Evolutionary conservation across 1,140 invertebrate species (phyloP), one percentile per base, ranked within the genome.

Genomic region (Cydia splendana): DNA sequence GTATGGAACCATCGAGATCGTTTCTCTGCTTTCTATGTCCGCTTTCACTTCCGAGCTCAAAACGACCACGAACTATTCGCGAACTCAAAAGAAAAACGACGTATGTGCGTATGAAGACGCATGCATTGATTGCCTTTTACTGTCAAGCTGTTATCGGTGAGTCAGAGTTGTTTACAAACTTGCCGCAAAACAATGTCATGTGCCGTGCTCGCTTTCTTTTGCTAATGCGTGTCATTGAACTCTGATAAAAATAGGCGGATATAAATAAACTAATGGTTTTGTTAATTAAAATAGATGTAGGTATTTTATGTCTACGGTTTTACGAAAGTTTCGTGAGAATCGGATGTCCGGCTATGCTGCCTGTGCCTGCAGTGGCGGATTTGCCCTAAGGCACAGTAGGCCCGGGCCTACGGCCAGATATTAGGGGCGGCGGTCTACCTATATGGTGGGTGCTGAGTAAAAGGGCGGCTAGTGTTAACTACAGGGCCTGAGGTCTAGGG

Each of bases 211-310:
- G 65, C 65, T 69, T 71, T 71, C 34, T 42, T 71, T 71, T 18
- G 34, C 67, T 71, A 71, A 38, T 71, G 67, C 67, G 67, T 42
- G 67, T 71, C 67, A 71, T 71, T 71, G 67, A 71, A 71, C 67
- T n/a, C 10, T 62, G 10, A 20, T 62, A 62, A 62, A 62, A 62
- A 62, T 62, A 62, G 57, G 57, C 57, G 6, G 57, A 24, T 62
- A 62, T 24, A 62, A 62, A 62, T 62, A 62, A 57, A 57, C 53
- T n/a, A 57, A 62, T 62, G 57, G 20, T 24, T 24, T 57, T 57
- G 53, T 18, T 62, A 12, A 24, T 57, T 57, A 18, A 18, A 30
- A 4, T 30, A 57, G 24, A 24, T 24, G 24, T 24, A 24, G 24
- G n/a, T n/a, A 24, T 24, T 24, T 24, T 10, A 42, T 9, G 38